Base-by-base conservation (phyloP, 2,113 vertebrate species). In the Phocoena sinus region DNA sequence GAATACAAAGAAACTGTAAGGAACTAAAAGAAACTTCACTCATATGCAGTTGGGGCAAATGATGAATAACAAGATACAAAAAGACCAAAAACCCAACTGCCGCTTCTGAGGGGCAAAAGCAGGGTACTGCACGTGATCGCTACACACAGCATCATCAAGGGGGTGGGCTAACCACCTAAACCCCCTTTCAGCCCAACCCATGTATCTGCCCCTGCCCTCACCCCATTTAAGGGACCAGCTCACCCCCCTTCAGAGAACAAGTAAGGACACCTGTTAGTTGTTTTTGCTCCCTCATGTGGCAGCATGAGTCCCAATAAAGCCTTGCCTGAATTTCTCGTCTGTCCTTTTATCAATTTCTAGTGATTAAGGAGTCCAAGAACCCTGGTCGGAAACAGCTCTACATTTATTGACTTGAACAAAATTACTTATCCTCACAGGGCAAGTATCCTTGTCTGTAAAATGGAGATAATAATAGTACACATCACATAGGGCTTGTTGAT, bases 101-200 rank as follows among this genome's bases (percentile, higher is more conserved):
- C 33, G 23, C 53, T n/a, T 79, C 20, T 79, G 33, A 79, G 21
- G 31, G 20, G 11, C 50, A 56, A 56, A 53, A 56, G 47, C 31
- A 23, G 47, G 6, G 50, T 79, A 25, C 2, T 8, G 11, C 0
- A 0, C 21, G 8, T 14, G 50, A 79, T 56, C 53, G 2, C 0
- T n/a, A 12, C 20, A 56, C 31, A 80, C 12, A 80, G 33, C 50
- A 25, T 33, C 50, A 6, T 0, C 33, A 56, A 31, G n/a, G 11
- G 6, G 33, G 20, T 23, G 76, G n/a, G 33, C 20, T 31, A n/a
- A 36, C 50, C 76, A 36, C 50, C 50, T 36, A n/a, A 36, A 28
- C 20, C n/a, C 76, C 3, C 33, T 21, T 79, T 56, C 33, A 56
- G 18, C 10, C 18, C 20, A 79, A 23, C 20, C 33, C 50, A 36